phyloP scores from a whole-genome alignment of 2,888 invertebrate species.

The Mimas tiliae region DNA sequence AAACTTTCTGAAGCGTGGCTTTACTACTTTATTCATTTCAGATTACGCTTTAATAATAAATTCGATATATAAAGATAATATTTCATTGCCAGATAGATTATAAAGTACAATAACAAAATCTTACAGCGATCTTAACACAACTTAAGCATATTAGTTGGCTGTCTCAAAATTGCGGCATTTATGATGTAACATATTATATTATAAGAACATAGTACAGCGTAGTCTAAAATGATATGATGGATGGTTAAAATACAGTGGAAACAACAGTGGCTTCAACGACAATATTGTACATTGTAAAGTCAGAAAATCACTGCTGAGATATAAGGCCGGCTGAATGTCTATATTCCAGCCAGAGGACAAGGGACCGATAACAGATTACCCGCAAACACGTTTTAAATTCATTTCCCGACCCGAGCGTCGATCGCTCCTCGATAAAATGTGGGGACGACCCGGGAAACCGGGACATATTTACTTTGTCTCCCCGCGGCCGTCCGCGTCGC shows the following conservation, averaged over 20 bases:
- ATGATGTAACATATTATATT: no score
- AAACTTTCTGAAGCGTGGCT: no score
- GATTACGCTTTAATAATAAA: no score
- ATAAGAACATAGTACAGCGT: no score
- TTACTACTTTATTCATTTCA: no score
- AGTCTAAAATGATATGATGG: no score
- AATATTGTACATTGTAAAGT: conserved; percentile 10
- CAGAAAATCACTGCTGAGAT: conserved; percentile 70
- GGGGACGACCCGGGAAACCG: conserved; percentile 78
- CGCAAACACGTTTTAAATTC: conserved; percentile 85
- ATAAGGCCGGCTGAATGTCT: conserved; percentile 75
- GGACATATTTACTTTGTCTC: conserved; percentile 84
- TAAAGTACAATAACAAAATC: no score
- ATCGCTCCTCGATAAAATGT: conserved; percentile 84
- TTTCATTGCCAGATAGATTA: no score
- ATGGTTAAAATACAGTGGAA: not conserved
- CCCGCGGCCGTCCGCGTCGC: conserved; percentile 59
- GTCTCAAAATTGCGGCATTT: no score
- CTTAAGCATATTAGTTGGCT: no score
- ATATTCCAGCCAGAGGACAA: conserved; percentile 80
- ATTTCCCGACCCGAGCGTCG: conserved; percentile 83
- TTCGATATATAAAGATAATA: no score
- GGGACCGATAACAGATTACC: conserved; percentile 85
- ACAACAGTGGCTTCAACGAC: not conserved
- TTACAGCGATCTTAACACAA: no score